These are phyloP conservation scores for Zaprionus taronus DNA, from an alignment of 1,140 invertebrate species.

Conservation along the genomic window DNA sequence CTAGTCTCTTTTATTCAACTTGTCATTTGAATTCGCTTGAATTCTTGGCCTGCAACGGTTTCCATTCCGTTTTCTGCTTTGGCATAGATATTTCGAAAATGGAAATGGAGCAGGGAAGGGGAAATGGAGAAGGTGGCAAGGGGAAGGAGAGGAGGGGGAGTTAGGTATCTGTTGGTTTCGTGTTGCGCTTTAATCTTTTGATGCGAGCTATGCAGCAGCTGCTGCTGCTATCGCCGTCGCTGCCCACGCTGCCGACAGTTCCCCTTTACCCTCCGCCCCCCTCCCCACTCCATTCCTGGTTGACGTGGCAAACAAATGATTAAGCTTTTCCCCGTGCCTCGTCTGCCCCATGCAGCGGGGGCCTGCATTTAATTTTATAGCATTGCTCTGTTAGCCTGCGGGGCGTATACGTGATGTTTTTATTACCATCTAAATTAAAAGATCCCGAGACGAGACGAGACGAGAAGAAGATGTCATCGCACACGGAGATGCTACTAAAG, in stretches of 20 bases:
- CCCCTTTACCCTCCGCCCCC: background rate
- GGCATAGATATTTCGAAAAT: slow-evolving; percentile 60
- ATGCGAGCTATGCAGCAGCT: slow-evolving; percentile 69
- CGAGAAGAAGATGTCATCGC: slow-evolving; percentile 20
- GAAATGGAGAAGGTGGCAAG: background rate
- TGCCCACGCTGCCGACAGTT: slow-evolving; percentile 55
- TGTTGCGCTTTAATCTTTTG: slow-evolving; percentile 75
- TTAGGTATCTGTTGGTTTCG: slow-evolving; percentile 53
- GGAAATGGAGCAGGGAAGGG: slow-evolving; percentile 11
- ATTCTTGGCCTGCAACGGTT: slow-evolving; percentile 52
- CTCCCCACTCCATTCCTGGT: slow-evolving; percentile 7
- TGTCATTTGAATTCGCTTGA: slow-evolving; percentile 44
- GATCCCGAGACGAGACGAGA: slow-evolving; percentile 6
- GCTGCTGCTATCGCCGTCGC: slow-evolving; percentile 43
- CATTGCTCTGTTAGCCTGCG: slow-evolving; percentile 53
- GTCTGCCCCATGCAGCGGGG: slow-evolving; percentile 6
- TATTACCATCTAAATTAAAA: slow-evolving; percentile 76
- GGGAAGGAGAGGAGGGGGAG: slow-evolving; percentile 20
- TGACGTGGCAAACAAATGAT: slow-evolving; percentile 64
- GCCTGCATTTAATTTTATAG: slow-evolving; percentile 61
- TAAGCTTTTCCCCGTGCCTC: slow-evolving; percentile 43
- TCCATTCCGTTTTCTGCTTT: slow-evolving; percentile 58
- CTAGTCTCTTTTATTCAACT: background rate
- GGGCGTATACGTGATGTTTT: slow-evolving; percentile 81
- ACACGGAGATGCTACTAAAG: background rate